A percentile compares a stretch with the other conserved stretches of the same genome.
phyloP scores from a whole-genome alignment of 2,888 invertebrate species.

The Chirona hameri region DNA sequence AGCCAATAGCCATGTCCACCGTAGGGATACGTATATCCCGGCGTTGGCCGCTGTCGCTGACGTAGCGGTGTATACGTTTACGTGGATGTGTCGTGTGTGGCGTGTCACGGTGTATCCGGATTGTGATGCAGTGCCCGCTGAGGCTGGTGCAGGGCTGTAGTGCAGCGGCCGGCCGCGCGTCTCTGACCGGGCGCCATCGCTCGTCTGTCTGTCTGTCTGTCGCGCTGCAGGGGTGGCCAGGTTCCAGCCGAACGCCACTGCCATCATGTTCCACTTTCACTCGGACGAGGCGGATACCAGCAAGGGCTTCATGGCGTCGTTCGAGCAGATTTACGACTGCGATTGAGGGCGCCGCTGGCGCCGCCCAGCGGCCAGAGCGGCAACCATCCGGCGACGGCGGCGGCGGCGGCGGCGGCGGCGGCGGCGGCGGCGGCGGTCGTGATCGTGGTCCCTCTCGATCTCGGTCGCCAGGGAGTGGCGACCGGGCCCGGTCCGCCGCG shows the following conservation, averaged over 20 bases:
- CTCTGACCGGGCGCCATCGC: background rate
- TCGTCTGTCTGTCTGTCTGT: background rate
- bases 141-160: no score
- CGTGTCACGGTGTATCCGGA: no score
- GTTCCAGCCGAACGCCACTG: slow-evolving; percentile 45
- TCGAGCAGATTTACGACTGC: slow-evolving; percentile 44
- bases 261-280: slow-evolving; percentile 45
- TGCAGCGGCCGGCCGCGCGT: no score
- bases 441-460: no score
- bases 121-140: no score
- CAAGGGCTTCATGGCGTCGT: slow-evolving; percentile 44
- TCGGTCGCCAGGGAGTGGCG: background rate
- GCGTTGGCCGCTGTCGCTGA: no score
- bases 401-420: background rate
- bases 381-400: background rate
- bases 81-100: no score
- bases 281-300: slow-evolving; percentile 42
- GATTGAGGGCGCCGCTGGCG: background rate
- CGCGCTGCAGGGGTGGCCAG: slow-evolving; percentile 43
- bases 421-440: background rate
- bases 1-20: no score
- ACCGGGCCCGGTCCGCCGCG: background rate
- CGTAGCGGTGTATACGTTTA: no score
- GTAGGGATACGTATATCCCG: no score
- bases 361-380: background rate